Evolutionary conservation across 2,113 vertebrate genomes (phyloP).

Genomic region (Pterocles orientalis): DNA sequence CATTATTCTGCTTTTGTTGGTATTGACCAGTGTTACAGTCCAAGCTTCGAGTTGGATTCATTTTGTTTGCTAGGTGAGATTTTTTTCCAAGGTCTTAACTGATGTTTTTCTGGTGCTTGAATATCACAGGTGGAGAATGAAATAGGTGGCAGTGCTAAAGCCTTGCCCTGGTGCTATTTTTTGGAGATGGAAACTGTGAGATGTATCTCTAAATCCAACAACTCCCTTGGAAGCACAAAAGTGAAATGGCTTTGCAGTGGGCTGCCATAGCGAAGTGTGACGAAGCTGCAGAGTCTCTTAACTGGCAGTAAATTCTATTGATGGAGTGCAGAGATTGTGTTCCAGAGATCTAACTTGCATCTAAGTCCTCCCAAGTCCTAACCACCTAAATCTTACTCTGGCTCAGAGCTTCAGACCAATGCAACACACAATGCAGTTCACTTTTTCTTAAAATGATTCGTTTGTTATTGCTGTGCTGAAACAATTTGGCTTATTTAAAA

Average conservation of each 20-base stretch:
- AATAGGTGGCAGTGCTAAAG: not conserved
- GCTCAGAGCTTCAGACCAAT: not conserved
- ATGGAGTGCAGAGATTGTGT: not conserved
- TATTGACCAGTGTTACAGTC: not conserved
- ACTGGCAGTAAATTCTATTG: not conserved
- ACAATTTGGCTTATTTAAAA: not conserved
- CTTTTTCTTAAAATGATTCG: not conserved
- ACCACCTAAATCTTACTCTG: not conserved
- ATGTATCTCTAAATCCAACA: not conserved
- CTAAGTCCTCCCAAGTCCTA: not conserved
- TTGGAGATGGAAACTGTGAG: not conserved
- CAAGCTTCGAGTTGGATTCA: not conserved
- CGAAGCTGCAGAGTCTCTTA: not conserved
- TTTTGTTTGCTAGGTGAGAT: not conserved
- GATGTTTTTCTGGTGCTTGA: not conserved
- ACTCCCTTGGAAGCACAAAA: not conserved
- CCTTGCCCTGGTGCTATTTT: not conserved
- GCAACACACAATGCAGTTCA: rapidly evolving
- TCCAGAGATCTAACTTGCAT: not conserved
- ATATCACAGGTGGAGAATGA: not conserved
- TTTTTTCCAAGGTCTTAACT: not conserved
- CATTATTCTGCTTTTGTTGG: not conserved
- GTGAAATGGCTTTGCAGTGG: not conserved
- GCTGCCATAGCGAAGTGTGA: not conserved
- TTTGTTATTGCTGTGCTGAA: not conserved